These are phyloP conservation scores for Aethina tumida DNA, from an alignment of 1,140 invertebrate species.

Conservation along the genomic window DNA sequence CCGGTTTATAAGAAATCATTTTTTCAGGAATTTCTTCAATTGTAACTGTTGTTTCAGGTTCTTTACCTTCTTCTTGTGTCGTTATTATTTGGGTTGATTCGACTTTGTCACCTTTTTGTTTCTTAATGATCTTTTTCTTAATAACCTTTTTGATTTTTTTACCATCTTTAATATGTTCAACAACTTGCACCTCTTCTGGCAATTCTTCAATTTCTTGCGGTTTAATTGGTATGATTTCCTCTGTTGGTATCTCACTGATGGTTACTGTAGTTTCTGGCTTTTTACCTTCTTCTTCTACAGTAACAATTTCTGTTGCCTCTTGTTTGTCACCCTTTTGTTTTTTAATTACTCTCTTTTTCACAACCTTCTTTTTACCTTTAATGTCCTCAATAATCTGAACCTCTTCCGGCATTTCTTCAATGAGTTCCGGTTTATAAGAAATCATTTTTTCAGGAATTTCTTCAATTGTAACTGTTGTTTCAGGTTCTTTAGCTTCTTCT, in stretches of 20 bases:
- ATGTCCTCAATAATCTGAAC: constrained; percentile 3
- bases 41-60: constrained; percentile 28
- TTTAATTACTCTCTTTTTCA: constrained; percentile 8
- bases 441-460: constrained; percentile 6
- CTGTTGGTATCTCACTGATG: constrained; percentile 1
- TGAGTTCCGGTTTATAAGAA: no score
- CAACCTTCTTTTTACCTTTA: constrained; percentile 4
- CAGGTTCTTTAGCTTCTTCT: constrained; percentile 34
- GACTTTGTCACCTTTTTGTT: constrained; percentile 27
- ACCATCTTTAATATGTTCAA: constrained; percentile 22
- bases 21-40: constrained; percentile 27
- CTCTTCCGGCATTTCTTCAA: constrained; percentile 13
- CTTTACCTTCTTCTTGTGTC: constrained; percentile 27
- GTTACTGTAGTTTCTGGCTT: constrained; percentile 25
- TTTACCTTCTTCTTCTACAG: constrained; percentile 35
- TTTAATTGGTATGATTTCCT: no score
- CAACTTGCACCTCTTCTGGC: constrained; percentile 19
- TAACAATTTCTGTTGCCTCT: constrained; percentile 31
- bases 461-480: constrained; percentile 26
- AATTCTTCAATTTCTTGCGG: constrained; percentile 8
- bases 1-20: constrained; percentile 32
- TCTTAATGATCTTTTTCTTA: constrained; percentile 27
- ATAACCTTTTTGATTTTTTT: constrained; percentile 20
- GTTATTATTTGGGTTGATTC: constrained; percentile 26
- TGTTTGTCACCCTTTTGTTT: constrained; percentile 16